A percentile compares a stretch with the other conserved stretches of the same genome.
Evolutionary conservation across 1,140 invertebrate species (phyloP).

Genomic region (Dendrolimus punctatus): DNA sequence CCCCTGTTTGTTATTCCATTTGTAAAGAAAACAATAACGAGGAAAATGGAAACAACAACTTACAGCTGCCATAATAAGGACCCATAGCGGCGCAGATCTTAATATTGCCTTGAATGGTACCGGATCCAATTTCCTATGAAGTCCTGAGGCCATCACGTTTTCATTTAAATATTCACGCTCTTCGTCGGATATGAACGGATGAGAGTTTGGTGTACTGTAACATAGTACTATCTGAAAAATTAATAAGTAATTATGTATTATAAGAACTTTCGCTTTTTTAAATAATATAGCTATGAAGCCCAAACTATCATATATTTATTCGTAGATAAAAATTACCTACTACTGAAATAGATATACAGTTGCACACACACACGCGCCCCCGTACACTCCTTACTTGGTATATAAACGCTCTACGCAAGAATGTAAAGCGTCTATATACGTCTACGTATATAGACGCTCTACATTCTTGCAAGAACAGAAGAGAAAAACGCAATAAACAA

Average conservation of each 20-base stretch:
- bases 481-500: too few species aligned
- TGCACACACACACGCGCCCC: too few species aligned
- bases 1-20: too few species aligned
- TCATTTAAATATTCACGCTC: slow-evolving; percentile 84
- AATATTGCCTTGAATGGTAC: slow-evolving; percentile 78
- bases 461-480: too few species aligned
- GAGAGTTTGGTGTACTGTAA: slow-evolving; percentile 83
- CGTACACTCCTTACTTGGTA: too few species aligned
- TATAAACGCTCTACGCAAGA: too few species aligned
- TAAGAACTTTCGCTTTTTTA: not conserved
- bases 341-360: too few species aligned
- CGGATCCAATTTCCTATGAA: slow-evolving; percentile 54
- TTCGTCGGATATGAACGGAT: slow-evolving; percentile 87
- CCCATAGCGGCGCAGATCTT: slow-evolving; percentile 78
- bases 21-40: not conserved
- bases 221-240: slow-evolving; percentile 74
- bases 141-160: slow-evolving; percentile 47
- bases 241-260: too few species aligned
- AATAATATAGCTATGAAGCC: not conserved
- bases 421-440: too few species aligned
- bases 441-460: too few species aligned
- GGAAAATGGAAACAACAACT: slow-evolving; percentile 17
- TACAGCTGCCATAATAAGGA: slow-evolving; percentile 74
- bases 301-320: slow-evolving; percentile 1
- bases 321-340: too few species aligned